Base-by-base conservation (phyloP, 2,113 vertebrate species). In the Oophaga pumilio region DNA sequence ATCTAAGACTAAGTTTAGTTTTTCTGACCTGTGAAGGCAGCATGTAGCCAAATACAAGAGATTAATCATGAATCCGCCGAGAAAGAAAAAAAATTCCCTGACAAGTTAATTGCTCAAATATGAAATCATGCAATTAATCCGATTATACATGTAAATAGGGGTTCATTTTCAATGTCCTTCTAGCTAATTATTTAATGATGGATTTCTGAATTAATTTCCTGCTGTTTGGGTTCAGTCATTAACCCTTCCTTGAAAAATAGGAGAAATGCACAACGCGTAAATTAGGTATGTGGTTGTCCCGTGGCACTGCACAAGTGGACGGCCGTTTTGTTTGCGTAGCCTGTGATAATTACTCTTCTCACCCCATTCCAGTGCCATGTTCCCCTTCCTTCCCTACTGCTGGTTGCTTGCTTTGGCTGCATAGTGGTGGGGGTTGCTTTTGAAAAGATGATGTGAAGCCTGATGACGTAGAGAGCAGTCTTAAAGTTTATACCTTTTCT, bases 131-230 rank as follows among this genome's bases (percentile, higher is more conserved):
- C 89, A 85, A 90, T 88, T 92, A 91, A 94, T 93, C 74, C 14
- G 62, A 93, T 94, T 94, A 94, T 93, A 92, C 86, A 92, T 91
- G 91, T 91, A 93, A 93, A 94, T 91, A 60, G 43, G 26, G 85
- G 62, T 90, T 94, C 89, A 86, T 92, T 93, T 92, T 85, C 84
- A 87, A 26, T 90, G 90, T 91, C 89, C 91, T 93, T 93, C 90
- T 87, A 90, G 87, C 76, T 93, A 90, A 93, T 92, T 92, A 93
- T 93, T 90, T 92, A 93, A 91, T 92, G 90, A 92, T 90, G 85
- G 78, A 90, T 93, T 93, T 94, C 89, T 82, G 90, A 92, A 92
- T 89, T 92, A 93, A 92, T 92, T 93, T 52, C 87, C 86, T 89
- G 87, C 28, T 84, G 82, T 88, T 88, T 18, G 14, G 15, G 22